Evolutionary conservation across 2,888 invertebrate genomes (phyloP).

Genomic region (Drosophila diplacantha): DNA sequence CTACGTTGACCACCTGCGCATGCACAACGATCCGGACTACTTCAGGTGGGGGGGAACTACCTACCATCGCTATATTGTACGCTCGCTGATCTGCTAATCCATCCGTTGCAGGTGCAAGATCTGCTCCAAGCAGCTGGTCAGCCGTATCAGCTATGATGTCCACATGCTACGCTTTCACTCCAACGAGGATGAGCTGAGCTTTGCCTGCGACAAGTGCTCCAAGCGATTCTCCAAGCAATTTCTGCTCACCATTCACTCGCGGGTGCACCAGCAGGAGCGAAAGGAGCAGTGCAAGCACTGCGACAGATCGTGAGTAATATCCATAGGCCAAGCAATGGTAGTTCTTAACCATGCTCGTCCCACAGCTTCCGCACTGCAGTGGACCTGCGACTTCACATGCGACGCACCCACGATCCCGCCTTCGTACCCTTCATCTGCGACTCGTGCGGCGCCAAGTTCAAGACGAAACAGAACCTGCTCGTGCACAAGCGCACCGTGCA

Average conservation of each 20-base stretch:
- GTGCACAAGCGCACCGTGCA: slow-evolving; percentile 45
- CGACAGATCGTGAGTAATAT: slow-evolving; percentile 35
- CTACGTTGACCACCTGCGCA: slow-evolving; percentile 50
- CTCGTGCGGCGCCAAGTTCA: slow-evolving; percentile 44
- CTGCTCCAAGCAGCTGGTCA: slow-evolving; percentile 42
- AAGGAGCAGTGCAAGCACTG: slow-evolving; percentile 41
- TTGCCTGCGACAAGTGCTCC: slow-evolving; percentile 39
- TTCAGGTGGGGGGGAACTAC: slow-evolving; percentile 38
- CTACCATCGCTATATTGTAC: background rate
- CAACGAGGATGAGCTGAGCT: slow-evolving; percentile 33
- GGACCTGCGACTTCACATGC: slow-evolving; percentile 41
- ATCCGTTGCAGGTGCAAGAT: slow-evolving; percentile 24
- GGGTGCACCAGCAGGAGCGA: slow-evolving; percentile 42
- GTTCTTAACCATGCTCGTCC: background rate
- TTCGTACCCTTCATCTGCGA: slow-evolving; percentile 48
- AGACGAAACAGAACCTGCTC: slow-evolving; percentile 47
- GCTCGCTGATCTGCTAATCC: background rate
- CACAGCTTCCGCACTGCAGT: slow-evolving; percentile 40
- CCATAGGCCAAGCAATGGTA: background rate
- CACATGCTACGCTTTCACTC: slow-evolving; percentile 47
- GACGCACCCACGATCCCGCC: slow-evolving; percentile 43
- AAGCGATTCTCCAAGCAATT: slow-evolving; percentile 47
- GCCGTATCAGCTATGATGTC: slow-evolving; percentile 40
- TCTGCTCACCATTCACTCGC: slow-evolving; percentile 40
- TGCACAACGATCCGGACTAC: slow-evolving; percentile 51